These are phyloP conservation scores for Acropternis orthonyx DNA, from an alignment of 2,797 vertebrate genomes.

Conservation along the genomic window DNA sequence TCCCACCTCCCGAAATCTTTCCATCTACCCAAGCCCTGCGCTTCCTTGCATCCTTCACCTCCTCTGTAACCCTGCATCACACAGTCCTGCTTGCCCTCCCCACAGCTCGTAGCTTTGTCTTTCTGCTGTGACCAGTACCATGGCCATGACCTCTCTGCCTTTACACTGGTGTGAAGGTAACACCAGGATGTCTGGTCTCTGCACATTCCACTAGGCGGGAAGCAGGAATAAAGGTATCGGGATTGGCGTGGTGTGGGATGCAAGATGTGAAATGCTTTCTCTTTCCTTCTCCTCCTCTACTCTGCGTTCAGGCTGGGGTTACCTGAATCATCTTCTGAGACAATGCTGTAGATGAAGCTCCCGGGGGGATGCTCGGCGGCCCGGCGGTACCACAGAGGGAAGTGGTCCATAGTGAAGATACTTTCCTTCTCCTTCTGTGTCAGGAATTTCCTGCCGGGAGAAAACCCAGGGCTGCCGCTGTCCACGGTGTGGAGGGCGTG, in stretches of 20 bases:
- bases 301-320: conserved; percentile 3
- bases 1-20: neutral
- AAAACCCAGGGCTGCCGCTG: neutral
- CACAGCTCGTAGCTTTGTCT: neutral
- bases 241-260: fast-evolving
- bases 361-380: conserved; percentile 87
- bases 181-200: neutral
- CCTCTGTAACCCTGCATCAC: neutral
- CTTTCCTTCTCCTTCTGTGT: conserved; percentile 85
- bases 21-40: neutral
- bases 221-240: fast-evolving
- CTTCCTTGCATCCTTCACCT: neutral
- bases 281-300: neutral
- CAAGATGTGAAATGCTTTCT: neutral
- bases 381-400: conserved; percentile 94
- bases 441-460: conserved; percentile 86
- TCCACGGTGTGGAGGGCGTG: fast-evolving
- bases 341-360: conserved; percentile 89
- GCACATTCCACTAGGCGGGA: fast-evolving
- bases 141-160: neutral
- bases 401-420: conserved; percentile 93
- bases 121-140: fast-evolving
- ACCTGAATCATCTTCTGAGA: conserved; percentile 83
- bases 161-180: fast-evolving
- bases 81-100: neutral